Conservation (phyloP, 2,888 invertebrate genomes). For the Zygogramma bicolorata region DNA sequence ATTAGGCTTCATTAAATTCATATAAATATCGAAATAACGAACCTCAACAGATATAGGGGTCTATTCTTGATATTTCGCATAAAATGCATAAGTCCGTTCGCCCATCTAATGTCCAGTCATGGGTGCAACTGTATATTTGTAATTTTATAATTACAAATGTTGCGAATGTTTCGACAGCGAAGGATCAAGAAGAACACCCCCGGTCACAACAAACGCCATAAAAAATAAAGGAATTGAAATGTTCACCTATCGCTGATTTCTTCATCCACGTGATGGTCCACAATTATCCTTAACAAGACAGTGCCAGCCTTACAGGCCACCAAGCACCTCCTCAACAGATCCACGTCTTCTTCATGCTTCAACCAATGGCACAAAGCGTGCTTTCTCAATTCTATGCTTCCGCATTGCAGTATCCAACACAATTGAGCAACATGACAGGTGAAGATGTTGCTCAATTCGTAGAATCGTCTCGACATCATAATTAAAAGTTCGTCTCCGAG, state of each 20-base stretch:
- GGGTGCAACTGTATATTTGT: too few relatives aligned
- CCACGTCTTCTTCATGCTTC: constrained; percentile 19
- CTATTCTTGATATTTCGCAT: too few relatives aligned
- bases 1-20: too few relatives aligned
- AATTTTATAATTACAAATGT: too few relatives aligned
- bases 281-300: constrained; percentile 33
- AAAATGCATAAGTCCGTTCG: too few relatives aligned
- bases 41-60: too few relatives aligned
- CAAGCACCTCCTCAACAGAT: constrained; percentile 28
- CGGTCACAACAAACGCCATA: not conserved
- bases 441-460: constrained; percentile 19
- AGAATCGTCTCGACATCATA: constrained; percentile 19
- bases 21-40: too few relatives aligned
- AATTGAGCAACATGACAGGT: constrained; percentile 31
- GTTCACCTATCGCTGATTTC: constrained; percentile 33
- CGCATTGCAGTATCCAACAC: constrained; percentile 35
- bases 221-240: not conserved
- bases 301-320: constrained; percentile 21
- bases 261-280: constrained; percentile 25
- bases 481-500: constrained; percentile 37
- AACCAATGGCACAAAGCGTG: constrained; percentile 30
- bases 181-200: too few relatives aligned
- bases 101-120: too few relatives aligned
- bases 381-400: constrained; percentile 17
- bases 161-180: too few relatives aligned